Evolutionary conservation across 2,888 invertebrate species (phyloP).

Genomic region (Argynnis bischoffii): DNA sequence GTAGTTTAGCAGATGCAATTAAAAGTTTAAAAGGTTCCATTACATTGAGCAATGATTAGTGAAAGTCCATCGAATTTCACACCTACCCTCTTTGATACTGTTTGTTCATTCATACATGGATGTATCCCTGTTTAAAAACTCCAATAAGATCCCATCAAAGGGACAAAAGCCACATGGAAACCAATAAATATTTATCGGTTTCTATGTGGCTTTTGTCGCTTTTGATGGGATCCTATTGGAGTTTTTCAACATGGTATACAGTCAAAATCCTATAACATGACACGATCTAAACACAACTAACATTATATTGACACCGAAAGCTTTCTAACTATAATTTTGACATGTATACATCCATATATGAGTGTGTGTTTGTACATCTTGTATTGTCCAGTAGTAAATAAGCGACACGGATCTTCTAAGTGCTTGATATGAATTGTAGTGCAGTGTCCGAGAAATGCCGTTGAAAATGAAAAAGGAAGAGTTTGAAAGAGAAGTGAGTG

Average conservation of each 20-base stretch:
- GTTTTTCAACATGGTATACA: too few species aligned
- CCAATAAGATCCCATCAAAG: too few species aligned
- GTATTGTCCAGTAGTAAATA: constrained; percentile 8
- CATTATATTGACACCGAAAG: constrained; percentile 50
- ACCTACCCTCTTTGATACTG: constrained; percentile 40
- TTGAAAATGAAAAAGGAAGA: constrained; percentile 31
- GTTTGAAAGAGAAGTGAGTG: constrained; percentile 20
- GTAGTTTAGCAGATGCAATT: constrained; percentile 67
- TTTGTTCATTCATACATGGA: constrained; percentile 43
- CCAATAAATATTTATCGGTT: too few species aligned
- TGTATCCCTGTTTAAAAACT: too few species aligned
- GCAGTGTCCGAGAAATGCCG: constrained; percentile 38
- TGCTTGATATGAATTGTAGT: constrained; percentile 40
- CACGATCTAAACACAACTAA: constrained; percentile 46
- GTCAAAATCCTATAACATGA: constrained; percentile 35
- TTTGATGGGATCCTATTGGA: too few species aligned
- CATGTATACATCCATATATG: constrained; percentile 40
- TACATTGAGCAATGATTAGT: constrained; percentile 55
- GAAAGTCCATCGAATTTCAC: constrained; percentile 39
- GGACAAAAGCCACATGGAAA: too few species aligned
- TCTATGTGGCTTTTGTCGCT: too few species aligned
- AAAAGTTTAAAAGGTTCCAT: constrained; percentile 71
- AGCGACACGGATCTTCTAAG: constrained; percentile 39
- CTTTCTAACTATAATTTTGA: constrained; percentile 46
- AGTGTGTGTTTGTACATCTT: constrained; percentile 25